These are phyloP conservation scores for Macrosoma leucophasiata DNA, from an alignment of 2,888 invertebrate species.

Conservation along the genomic window DNA sequence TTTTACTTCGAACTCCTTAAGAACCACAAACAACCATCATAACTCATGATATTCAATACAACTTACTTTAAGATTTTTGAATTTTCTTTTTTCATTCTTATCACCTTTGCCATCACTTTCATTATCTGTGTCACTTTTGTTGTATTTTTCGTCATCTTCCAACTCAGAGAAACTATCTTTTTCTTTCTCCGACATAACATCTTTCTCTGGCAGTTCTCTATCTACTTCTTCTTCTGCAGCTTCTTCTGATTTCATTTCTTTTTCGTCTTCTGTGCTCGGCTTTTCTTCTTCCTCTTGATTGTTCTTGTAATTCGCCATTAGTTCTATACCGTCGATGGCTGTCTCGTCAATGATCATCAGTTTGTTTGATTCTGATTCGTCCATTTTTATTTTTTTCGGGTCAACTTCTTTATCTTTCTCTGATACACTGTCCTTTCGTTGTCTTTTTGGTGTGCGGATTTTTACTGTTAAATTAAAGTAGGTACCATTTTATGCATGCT, in stretches of 20 bases:
- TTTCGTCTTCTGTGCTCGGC: constrained; percentile 59
- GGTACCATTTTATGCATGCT: too few relatives aligned
- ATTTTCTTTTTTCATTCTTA: constrained; percentile 44
- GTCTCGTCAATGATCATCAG: constrained; percentile 65
- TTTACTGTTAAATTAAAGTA: constrained; percentile 40
- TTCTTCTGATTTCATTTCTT: constrained; percentile 51
- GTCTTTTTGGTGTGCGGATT: constrained; percentile 64
- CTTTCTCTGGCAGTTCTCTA: constrained; percentile 34
- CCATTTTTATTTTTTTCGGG: constrained; percentile 56
- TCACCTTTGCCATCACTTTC: constrained; percentile 61
- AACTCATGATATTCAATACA: too few relatives aligned
- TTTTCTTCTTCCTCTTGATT: constrained; percentile 57
- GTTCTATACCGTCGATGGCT: constrained; percentile 68
- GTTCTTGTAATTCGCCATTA: constrained; percentile 61
- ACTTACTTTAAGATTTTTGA: constrained; percentile 60
- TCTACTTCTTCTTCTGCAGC: constrained; percentile 47
- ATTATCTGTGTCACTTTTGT: constrained; percentile 65
- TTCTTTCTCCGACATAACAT: constrained; percentile 51
- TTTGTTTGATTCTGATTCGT: constrained; percentile 42
- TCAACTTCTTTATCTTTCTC: constrained; percentile 68
- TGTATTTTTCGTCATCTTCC: constrained; percentile 69
- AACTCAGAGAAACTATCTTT: constrained; percentile 69
- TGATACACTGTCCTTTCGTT: constrained; percentile 76
- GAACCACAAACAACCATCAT: too few relatives aligned
- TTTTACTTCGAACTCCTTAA: too few relatives aligned